Percentiles rank a stretch among this genome's conserved stretches.
phyloP scores from a whole-genome alignment of 2,797 vertebrate genomes.

The Vespertilio murinus region DNA sequence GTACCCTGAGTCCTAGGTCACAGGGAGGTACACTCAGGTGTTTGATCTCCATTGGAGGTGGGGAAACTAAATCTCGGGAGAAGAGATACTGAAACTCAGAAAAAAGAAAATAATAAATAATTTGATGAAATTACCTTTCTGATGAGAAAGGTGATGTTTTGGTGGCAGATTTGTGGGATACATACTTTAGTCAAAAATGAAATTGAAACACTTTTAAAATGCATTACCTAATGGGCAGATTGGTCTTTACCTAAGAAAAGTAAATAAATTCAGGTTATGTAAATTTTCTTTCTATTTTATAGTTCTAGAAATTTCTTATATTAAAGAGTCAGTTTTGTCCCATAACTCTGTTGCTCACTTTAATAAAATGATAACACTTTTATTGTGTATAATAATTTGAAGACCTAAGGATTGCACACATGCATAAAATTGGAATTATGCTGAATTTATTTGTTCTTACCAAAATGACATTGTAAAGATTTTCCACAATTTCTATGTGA shows the following conservation, averaged over 20 bases:
- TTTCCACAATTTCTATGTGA: neutral
- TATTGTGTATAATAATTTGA: neutral
- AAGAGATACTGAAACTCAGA: neutral
- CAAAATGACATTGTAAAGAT: neutral
- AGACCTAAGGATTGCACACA: neutral
- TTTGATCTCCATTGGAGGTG: neutral
- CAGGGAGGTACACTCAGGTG: no score
- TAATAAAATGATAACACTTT: neutral
- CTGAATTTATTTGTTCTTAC: neutral
- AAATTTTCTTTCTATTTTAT: neutral
- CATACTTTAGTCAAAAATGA: neutral
- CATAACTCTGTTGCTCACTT: neutral
- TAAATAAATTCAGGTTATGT: neutral
- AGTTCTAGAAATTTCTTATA: neutral
- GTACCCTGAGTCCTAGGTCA: neutral
- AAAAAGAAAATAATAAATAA: neutral
- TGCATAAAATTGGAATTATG: neutral
- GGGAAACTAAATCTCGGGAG: slow-evolving; percentile 3
- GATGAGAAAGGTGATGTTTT: neutral
- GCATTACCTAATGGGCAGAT: neutral
- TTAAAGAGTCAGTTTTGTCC: neutral
- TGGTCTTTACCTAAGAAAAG: neutral
- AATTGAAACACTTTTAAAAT: neutral
- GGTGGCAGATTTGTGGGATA: neutral
- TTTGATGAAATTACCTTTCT: no score